A percentile compares a stretch with the other conserved stretches of the same genome.
These are phyloP conservation scores for Tetragnatha montana DNA, from an alignment of 2,888 invertebrate species.

Conservation along the genomic window DNA sequence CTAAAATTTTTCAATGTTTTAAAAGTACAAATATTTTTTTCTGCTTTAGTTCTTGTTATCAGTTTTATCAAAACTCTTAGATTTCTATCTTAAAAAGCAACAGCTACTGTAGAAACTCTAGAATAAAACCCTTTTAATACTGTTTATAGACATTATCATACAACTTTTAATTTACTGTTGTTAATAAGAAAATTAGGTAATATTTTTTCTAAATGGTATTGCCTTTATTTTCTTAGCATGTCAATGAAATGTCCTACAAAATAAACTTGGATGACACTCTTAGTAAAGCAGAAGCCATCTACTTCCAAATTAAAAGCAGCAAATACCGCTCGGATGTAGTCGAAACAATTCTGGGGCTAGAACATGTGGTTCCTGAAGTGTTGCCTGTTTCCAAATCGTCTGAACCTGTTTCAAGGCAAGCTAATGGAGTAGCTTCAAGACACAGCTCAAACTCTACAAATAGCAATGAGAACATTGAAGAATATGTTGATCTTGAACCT, in stretches of 20 bases:
- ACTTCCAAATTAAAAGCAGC: slow-evolving; percentile 83
- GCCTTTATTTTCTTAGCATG: slow-evolving; percentile 83
- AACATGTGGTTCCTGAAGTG: slow-evolving; percentile 26
- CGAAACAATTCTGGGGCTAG: slow-evolving; percentile 66
- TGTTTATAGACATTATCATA: too few species aligned
- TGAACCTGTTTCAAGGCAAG: neutral
- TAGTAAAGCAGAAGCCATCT: slow-evolving; percentile 93
- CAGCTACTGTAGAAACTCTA: too few species aligned
- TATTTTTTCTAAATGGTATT: neutral
- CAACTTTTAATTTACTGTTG: too few species aligned
- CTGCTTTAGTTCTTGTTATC: too few species aligned
- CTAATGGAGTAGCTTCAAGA: slow-evolving; percentile 10
- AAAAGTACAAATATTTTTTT: too few species aligned
- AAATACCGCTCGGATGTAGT: slow-evolving; percentile 65
- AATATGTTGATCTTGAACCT: slow-evolving; percentile 64
- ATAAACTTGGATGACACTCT: slow-evolving; percentile 89
- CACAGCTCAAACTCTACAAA: slow-evolving; percentile 13
- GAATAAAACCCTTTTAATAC: too few species aligned
- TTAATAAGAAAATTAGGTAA: too few species aligned
- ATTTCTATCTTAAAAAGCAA: too few species aligned
- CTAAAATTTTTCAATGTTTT: too few species aligned
- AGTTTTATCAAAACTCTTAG: too few species aligned
- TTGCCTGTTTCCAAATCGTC: neutral
- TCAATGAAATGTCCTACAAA: slow-evolving; percentile 93
- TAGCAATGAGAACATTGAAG: slow-evolving; percentile 56